Conservation (phyloP, 2,888 invertebrate genomes). For the Caprella mutica region DNA sequence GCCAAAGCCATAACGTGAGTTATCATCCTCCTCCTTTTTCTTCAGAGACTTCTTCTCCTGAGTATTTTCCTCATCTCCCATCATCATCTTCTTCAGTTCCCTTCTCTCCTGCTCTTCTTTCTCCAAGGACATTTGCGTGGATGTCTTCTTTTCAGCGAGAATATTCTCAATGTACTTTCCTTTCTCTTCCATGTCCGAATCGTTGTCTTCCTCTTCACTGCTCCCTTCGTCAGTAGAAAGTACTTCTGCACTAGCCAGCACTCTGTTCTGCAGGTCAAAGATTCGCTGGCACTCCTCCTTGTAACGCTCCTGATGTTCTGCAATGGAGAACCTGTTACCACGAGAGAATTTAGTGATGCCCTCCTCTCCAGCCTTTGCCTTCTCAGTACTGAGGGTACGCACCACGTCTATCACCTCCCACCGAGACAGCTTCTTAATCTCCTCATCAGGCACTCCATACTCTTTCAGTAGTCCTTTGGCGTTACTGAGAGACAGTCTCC, state of each 20-base stretch:
- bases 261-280: slow-evolving; percentile 93
- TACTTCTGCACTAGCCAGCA: slow-evolving; percentile 80
- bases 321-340: slow-evolving; percentile 93
- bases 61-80: slow-evolving; percentile 48
- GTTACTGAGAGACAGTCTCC: slow-evolving; percentile 85
- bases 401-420: slow-evolving; percentile 98
- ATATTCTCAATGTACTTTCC: slow-evolving; percentile 80
- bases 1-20: slow-evolving; percentile 30
- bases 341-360: slow-evolving; percentile 98
- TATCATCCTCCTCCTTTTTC: slow-evolving; percentile 51
- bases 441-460: slow-evolving; percentile 94
- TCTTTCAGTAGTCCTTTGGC: slow-evolving; percentile 90
- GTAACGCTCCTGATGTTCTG: slow-evolving; percentile 95
- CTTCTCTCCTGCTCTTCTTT: slow-evolving; percentile 91
- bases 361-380: slow-evolving; percentile 93
- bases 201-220: slow-evolving; percentile 75
- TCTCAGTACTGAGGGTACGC: slow-evolving; percentile 90
- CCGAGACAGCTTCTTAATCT: slow-evolving; percentile 79
- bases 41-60: slow-evolving; percentile 49
- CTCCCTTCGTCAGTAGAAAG: slow-evolving; percentile 94
- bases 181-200: slow-evolving; percentile 94
- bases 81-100: slow-evolving; percentile 83
- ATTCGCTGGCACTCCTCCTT: slow-evolving; percentile 98
- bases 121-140: slow-evolving; percentile 65
- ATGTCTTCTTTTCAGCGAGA: slow-evolving; percentile 91